Evolutionary conservation across 2,797 vertebrate species (phyloP), one percentile per base, ranked within the genome.

Genomic region (Euthynnus affinis): DNA sequence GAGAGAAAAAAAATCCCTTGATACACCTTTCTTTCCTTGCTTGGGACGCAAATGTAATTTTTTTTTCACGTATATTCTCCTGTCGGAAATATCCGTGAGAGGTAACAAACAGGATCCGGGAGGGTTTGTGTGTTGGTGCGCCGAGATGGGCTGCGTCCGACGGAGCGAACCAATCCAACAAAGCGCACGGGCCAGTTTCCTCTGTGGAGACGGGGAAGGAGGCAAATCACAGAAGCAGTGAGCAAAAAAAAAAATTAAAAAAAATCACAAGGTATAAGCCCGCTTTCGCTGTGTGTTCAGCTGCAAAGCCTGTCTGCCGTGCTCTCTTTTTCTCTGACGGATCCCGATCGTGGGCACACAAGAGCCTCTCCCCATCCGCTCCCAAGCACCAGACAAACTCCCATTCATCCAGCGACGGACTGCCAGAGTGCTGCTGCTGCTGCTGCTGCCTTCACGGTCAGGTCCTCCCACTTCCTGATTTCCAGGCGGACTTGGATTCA

Each of bases 401-500:
- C 93, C 94, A 94, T 94, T 95, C 94, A 95, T 94, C 90, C 92
- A 88, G 76, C 81, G 78, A 90, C 89, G 86, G 88, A 64, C 87
- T 84, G 88, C 70, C 77, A 14, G 77, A 48, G 84, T 55, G 84
- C 84, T 17, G 82, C 84, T 69, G 89, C 84, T 17, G 82, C 84
- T 69, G 89, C 84, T 25, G 81, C 82, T 78, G 90, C 84, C 81
- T 88, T 68, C 83, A 78, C 90, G 75, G 62, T 66, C 84, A 83
- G 91, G 71, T 91, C 94, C 94, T 94, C 95, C 94, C 89, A 94
- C 93, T 94, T 95, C 95, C 94, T 93, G 93, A 92, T 92, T 91
- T 92, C 86, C 87, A 93, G 92, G 84, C 91, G 85, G 88, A 88
- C 92, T 90, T 85, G 87, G 81, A 82, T 84, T 86, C 81, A 88